phyloP scores from a whole-genome alignment of 2,797 vertebrate genomes.

The Peromyscus attwateri region DNA sequence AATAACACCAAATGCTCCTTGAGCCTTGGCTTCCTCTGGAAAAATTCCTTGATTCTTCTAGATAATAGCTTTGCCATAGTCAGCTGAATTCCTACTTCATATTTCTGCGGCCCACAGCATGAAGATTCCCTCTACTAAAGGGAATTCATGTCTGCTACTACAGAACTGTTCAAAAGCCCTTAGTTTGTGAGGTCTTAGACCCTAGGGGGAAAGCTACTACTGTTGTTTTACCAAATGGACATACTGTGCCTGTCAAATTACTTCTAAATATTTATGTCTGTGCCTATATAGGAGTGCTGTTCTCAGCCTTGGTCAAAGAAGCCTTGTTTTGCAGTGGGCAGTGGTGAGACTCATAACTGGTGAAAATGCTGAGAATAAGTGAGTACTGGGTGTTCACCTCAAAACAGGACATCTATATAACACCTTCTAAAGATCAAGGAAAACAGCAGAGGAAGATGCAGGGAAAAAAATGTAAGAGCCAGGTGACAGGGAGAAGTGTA shows the following conservation, averaged over 20 bases:
- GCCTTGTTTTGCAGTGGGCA: background rate
- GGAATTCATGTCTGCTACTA: too few species aligned
- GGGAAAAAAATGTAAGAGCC: background rate
- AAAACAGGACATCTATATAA: background rate
- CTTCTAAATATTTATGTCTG: background rate
- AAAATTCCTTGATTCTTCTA: too few species aligned
- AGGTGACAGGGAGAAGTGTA: background rate
- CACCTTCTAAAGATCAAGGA: background rate
- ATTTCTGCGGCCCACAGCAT: too few species aligned
- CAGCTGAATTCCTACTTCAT: too few species aligned
- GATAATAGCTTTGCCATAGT: too few species aligned
- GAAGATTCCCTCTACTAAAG: background rate
- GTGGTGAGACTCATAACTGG: background rate
- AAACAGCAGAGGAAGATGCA: background rate
- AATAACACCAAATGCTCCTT: too few species aligned
- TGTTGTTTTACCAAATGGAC: background rate
- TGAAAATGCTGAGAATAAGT: background rate
- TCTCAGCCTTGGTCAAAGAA: background rate
- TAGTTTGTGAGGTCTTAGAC: background rate
- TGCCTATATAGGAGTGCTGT: too few species aligned
- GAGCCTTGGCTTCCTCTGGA: too few species aligned
- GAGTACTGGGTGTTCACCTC: background rate
- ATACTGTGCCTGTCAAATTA: background rate
- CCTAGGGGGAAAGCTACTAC: background rate
- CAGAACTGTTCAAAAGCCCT: background rate